Conservation (phyloP, 2,113 vertebrate species). For the Saccopteryx leptura region DNA sequence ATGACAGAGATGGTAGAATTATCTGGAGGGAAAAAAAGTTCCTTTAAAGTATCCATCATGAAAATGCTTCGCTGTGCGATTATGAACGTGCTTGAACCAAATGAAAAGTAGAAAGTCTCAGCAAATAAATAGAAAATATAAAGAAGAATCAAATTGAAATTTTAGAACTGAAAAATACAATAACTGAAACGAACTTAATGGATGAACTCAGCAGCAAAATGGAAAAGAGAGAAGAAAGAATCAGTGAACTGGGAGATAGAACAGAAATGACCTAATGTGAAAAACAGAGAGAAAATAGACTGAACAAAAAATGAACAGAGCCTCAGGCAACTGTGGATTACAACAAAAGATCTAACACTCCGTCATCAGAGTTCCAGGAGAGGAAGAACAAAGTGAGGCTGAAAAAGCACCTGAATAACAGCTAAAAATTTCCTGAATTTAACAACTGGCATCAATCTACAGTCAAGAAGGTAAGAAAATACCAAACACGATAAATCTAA, state of each 20-base stretch:
- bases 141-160: constrained; percentile 21
- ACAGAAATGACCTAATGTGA: not conserved
- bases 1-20: not conserved
- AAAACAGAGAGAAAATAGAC: constrained; percentile 8
- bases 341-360: not conserved
- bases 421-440: not conserved
- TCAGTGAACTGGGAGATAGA: not conserved
- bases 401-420: not conserved
- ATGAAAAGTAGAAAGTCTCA: not conserved
- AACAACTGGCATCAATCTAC: not conserved
- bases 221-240: not conserved
- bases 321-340: not conserved
- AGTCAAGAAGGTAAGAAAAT: not conserved
- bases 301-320: not conserved
- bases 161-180: constrained; percentile 44
- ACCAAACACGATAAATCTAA: not conserved
- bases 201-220: not conserved
- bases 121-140: constrained; percentile 28
- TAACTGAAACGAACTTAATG: not conserved
- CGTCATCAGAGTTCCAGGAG: not conserved
- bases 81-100: not conserved
- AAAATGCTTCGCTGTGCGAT: not conserved
- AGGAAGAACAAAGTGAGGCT: not conserved
- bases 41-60: not conserved
- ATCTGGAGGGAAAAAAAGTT: not conserved